Percentiles rank a stretch among this genome's conserved stretches.
Evolutionary conservation across 2,888 invertebrate genomes (phyloP).

Genomic region (Ganaspis brasiliensis): DNA sequence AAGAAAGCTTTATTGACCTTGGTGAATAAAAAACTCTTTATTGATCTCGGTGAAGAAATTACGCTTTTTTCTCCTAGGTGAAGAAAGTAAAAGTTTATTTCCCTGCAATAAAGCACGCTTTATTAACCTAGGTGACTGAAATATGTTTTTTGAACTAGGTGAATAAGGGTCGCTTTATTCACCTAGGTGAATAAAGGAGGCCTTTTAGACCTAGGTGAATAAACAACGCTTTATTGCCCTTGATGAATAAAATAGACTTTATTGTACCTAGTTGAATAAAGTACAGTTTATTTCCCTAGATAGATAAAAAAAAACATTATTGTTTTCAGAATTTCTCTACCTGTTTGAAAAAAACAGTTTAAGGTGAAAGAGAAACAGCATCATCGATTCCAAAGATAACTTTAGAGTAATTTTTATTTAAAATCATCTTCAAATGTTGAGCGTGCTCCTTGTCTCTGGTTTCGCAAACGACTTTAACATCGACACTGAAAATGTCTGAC

Average conservation of each 20-base stretch:
- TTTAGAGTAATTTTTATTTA: constrained; percentile 83
- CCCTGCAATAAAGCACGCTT: too few relatives aligned
- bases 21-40: too few relatives aligned
- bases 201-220: too few relatives aligned
- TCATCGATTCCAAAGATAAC: constrained; percentile 81
- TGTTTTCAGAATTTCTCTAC: neutral
- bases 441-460: constrained; percentile 92
- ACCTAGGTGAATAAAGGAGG: too few relatives aligned
- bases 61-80: too few relatives aligned
- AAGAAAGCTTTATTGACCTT: too few relatives aligned
- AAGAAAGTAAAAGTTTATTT: neutral
- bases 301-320: neutral
- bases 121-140: too few relatives aligned
- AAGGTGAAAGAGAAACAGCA: constrained; percentile 10
- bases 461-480: constrained; percentile 94
- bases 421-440: constrained; percentile 83
- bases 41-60: too few relatives aligned
- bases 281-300: neutral
- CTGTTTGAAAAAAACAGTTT: neutral
- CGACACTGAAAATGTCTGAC: constrained; percentile 92
- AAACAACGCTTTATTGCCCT: too few relatives aligned
- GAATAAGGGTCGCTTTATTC: too few relatives aligned
- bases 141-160: too few relatives aligned
- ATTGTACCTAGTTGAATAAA: neutral
- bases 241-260: too few relatives aligned